Base-by-base conservation (phyloP, 2,113 vertebrate species). In the Blennius ocellaris region DNA sequence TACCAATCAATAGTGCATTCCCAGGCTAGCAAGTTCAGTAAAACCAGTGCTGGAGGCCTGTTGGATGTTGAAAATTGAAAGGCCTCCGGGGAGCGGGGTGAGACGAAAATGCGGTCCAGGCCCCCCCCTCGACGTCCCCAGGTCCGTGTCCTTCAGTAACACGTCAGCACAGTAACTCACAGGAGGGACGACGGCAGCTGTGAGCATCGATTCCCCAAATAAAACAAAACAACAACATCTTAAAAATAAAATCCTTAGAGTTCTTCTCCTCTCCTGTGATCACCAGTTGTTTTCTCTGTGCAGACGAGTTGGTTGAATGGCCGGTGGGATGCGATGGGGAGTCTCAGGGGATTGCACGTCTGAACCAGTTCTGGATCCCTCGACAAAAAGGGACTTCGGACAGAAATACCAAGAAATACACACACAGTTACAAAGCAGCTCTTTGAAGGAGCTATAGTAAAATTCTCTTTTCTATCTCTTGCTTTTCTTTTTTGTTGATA, bases 1-100 rank as follows among this genome's bases (percentile, higher is more conserved):
- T 85, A 90, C 81, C 89, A 88, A 92, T 92, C 87, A 82, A 68
- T 88, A 92, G 92, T 93, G 92, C 92, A 93, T 94, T 94, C 90
- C 88, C 70, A 69, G 90, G 87, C 87, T 87, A 87, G 87, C 82
- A 92, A 30, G 87, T 91, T 91, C 87, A 89, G 69, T 81, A 65
- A 83, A 90, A 89, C 88, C 88, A 84, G 82, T 81, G 80, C 82
- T 76, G 76, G 67, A 83, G 72, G 84, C 88, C 81, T 85, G 65
- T 55, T 56, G 64, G 54, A 85, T 74, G 81, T 80, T 61, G 73
- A 86, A 69, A 73, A 77, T 57, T 47, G 69, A 76, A 52, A 60
- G 56, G 81, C 86, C 78, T 86, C 74, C 49, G 39, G 47, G 58
- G 60, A 79, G 69, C 41, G 54, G 81, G 73, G 63, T 51, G 11